These are phyloP conservation scores for Nineta flava DNA, from an alignment of 2,888 invertebrate genomes.

Conservation along the genomic window DNA sequence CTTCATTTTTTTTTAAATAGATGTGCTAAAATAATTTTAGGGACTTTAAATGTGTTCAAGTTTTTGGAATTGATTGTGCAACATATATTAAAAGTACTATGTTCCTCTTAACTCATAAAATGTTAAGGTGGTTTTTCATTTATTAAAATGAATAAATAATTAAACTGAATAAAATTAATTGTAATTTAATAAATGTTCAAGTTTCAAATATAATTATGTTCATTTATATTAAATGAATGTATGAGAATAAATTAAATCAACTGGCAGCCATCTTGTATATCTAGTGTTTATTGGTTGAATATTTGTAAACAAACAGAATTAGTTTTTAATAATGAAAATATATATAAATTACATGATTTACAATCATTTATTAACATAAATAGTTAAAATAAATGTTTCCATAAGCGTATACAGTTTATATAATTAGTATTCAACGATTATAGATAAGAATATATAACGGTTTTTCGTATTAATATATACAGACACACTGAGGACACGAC, in stretches of 20 bases:
- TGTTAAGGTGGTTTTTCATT: not conserved
- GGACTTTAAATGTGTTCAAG: too few species aligned
- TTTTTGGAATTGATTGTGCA: too few species aligned
- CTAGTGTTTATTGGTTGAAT: not conserved
- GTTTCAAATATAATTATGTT: not conserved
- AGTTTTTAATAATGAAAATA: not conserved
- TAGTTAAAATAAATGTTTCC: too few species aligned
- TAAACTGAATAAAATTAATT: too few species aligned
- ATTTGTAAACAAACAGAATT: conserved; percentile 3
- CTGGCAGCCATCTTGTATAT: conserved; percentile 5
- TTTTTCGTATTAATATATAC: not conserved
- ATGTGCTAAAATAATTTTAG: too few species aligned
- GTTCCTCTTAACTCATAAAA: not conserved
- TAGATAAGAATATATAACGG: not conserved
- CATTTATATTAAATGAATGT: not conserved
- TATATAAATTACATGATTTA: not conserved
- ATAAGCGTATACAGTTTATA: too few species aligned
- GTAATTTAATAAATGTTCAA: too few species aligned
- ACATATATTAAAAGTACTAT: too few species aligned
- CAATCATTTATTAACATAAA: too few species aligned
- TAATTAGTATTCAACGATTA: too few species aligned
- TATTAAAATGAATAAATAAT: too few species aligned
- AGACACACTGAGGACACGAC: not conserved
- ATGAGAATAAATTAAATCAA: not conserved
- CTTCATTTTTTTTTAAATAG: too few species aligned